These are phyloP conservation scores for Perizoma flavofasciatum DNA, from an alignment of 2,888 invertebrate genomes.

Conservation along the genomic window DNA sequence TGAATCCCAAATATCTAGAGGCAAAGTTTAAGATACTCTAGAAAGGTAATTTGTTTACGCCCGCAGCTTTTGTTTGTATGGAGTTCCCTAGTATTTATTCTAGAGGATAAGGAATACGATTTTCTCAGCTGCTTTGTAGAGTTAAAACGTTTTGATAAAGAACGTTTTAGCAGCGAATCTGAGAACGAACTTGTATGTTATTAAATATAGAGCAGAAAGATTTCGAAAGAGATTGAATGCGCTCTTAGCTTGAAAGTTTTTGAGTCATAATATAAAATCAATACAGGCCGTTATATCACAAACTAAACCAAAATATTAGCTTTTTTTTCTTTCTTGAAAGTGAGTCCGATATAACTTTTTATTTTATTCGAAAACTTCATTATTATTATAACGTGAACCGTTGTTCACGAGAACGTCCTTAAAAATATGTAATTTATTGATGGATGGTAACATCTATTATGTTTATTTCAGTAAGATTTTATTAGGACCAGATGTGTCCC, in stretches of 20 bases:
- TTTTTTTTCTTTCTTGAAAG: too few species aligned
- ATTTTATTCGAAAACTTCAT: too few species aligned
- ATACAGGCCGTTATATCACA: too few species aligned
- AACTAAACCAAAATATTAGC: too few species aligned
- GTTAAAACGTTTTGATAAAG: slow-evolving; percentile 51
- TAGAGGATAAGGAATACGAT: slow-evolving; percentile 59
- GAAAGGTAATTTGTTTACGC: slow-evolving; percentile 69
- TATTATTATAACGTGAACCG: too few species aligned
- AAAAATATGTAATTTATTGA: slow-evolving; percentile 40
- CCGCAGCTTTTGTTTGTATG: slow-evolving; percentile 55
- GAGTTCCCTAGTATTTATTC: slow-evolving; percentile 68
- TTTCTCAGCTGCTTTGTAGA: slow-evolving; percentile 48
- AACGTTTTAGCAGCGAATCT: slow-evolving; percentile 13
- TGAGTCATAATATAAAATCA: too few species aligned
- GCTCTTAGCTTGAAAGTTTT: background rate
- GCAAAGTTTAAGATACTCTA: slow-evolving; percentile 62
- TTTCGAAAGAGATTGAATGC: slow-evolving; percentile 6
- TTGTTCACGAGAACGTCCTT: background rate
- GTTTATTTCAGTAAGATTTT: slow-evolving; percentile 64
- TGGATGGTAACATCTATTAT: slow-evolving; percentile 52
- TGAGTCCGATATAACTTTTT: too few species aligned
- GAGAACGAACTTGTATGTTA: slow-evolving; percentile 2
- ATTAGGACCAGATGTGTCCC: slow-evolving; percentile 70
- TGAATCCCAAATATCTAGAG: slow-evolving; percentile 51
- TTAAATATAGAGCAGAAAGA: slow-evolving; percentile 1